phyloP scores from a whole-genome alignment of 1,140 invertebrate species.

The Drosophila pseudoananassae region DNA sequence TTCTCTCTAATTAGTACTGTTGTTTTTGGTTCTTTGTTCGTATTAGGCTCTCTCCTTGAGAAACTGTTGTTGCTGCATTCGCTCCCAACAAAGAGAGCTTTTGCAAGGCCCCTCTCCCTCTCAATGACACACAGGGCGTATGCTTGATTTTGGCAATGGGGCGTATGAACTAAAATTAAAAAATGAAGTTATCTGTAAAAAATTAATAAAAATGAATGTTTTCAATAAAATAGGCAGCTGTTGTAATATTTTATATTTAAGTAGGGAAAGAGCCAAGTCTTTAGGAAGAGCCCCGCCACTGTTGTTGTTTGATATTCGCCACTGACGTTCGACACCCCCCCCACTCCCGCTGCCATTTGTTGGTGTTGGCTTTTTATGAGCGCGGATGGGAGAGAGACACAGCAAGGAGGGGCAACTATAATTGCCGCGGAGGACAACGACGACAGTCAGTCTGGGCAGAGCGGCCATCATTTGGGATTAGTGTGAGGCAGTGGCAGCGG shows the following conservation, averaged over 20 bases:
- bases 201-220: too few relatives aligned
- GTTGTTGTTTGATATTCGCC: neutral
- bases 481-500: conserved; percentile 23
- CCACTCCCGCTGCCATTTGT: too few relatives aligned
- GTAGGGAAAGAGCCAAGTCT: too few relatives aligned
- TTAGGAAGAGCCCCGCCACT: too few relatives aligned
- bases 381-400: neutral
- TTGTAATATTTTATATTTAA: too few relatives aligned
- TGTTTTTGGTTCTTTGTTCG: neutral
- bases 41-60: neutral
- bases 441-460: conserved; percentile 76
- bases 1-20: neutral
- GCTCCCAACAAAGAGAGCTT: neutral
- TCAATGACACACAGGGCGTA: neutral
- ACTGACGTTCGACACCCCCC: neutral
- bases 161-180: too few relatives aligned
- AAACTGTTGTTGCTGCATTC: neutral
- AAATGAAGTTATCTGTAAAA: too few relatives aligned
- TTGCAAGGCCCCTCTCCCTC: neutral
- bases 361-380: conserved; percentile 18
- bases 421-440: conserved; percentile 50
- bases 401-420: conserved; percentile 7
- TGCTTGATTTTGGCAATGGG: neutral
- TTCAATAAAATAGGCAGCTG: too few relatives aligned
- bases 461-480: conserved; percentile 77